These are phyloP conservation scores for Sicus ferrugineus DNA, from an alignment of 2,888 invertebrate genomes.

Conservation along the genomic window DNA sequence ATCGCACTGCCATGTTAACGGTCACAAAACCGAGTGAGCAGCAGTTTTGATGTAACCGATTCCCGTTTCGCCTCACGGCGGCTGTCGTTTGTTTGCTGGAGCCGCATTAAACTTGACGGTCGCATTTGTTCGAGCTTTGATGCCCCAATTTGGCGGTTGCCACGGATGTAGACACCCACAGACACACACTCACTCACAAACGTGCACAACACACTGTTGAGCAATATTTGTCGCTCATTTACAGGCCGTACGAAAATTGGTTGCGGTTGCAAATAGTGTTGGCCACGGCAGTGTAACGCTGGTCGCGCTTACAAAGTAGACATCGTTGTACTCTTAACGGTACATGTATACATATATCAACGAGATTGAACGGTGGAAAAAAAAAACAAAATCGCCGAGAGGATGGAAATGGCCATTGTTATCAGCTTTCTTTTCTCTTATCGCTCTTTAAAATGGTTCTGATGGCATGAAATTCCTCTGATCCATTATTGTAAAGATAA, in stretches of 20 bases:
- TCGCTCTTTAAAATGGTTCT: not conserved
- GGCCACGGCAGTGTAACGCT: not conserved
- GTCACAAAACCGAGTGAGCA: not conserved
- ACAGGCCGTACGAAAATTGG: conserved; percentile 4
- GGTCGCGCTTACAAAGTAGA: no score
- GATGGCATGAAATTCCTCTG: not conserved
- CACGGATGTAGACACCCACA: no score
- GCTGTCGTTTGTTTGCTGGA: not conserved
- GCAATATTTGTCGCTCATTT: conserved; percentile 21
- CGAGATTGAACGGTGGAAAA: no score
- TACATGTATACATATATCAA: not conserved
- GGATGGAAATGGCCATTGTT: not conserved
- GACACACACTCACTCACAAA: not conserved
- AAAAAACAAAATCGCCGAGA: not conserved
- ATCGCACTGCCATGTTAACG: not conserved
- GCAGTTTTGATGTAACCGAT: not conserved
- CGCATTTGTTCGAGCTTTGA: conserved; percentile 36
- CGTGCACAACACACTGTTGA: not conserved
- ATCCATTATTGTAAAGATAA: not conserved
- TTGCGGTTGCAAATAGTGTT: conserved; percentile 9
- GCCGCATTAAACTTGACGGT: conserved; percentile 33
- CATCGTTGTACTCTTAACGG: not conserved
- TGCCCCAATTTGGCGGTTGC: conserved; percentile 7
- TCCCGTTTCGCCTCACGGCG: not conserved
- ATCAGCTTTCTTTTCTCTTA: not conserved